Evolutionary conservation across 2,888 invertebrate genomes (phyloP).

Genomic region (Temnothorax ravouxi): DNA sequence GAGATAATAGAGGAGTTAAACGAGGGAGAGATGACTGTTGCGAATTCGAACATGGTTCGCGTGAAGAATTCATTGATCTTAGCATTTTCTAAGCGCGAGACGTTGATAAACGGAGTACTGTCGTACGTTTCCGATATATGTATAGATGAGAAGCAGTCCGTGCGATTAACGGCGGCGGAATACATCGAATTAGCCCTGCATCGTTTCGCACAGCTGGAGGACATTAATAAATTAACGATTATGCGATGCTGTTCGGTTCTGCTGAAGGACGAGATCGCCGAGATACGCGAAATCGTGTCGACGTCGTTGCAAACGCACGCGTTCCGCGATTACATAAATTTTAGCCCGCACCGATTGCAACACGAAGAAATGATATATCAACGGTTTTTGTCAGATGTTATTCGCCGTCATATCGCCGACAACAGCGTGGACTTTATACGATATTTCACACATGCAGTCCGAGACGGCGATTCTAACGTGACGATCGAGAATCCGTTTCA

Average conservation of each 20-base stretch:
- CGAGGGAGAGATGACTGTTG: background rate
- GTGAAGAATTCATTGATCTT: slow-evolving; percentile 58
- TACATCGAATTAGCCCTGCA: slow-evolving; percentile 69
- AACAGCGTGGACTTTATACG: slow-evolving; percentile 56
- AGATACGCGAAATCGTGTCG: slow-evolving; percentile 86
- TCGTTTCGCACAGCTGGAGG: slow-evolving; percentile 62
- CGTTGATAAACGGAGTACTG: slow-evolving; percentile 49
- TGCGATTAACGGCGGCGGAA: slow-evolving; percentile 73
- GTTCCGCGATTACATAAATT: background rate
- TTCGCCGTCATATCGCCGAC: slow-evolving; percentile 14
- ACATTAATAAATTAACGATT: slow-evolving; percentile 82
- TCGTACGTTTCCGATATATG: slow-evolving; percentile 42
- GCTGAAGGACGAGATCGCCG: slow-evolving; percentile 88
- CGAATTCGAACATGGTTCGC: slow-evolving; percentile 33
- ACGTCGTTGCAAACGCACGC: background rate
- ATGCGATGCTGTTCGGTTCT: slow-evolving; percentile 86
- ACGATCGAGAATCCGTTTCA: slow-evolving; percentile 87
- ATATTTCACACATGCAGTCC: slow-evolving; percentile 59
- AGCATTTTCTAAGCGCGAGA: slow-evolving; percentile 58
- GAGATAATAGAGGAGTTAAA: slow-evolving; percentile 1
- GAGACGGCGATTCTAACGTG: slow-evolving; percentile 18
- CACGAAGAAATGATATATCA: slow-evolving; percentile 66
- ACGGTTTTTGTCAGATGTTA: slow-evolving; percentile 51
- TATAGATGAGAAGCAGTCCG: slow-evolving; percentile 70
- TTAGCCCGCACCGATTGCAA: background rate